phyloP scores from a whole-genome alignment of 1,140 invertebrate genomes.

The Nasonia vitripennis region DNA sequence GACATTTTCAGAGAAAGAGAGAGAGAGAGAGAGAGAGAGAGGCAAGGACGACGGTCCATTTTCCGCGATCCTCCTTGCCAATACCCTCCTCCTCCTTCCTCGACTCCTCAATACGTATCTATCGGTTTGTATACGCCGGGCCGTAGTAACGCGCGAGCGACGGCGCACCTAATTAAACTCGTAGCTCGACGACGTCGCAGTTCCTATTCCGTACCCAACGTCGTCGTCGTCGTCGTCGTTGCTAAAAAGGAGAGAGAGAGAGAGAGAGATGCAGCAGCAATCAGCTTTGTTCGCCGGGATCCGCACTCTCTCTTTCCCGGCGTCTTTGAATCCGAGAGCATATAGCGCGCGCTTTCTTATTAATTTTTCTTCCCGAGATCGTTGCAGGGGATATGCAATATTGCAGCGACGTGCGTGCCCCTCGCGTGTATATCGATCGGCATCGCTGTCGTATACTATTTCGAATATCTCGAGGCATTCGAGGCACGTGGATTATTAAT shows the following conservation, averaged over 20 bases:
- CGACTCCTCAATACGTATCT: conserved; percentile 29
- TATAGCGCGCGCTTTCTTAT: not conserved
- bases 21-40: no score
- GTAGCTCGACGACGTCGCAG: no score
- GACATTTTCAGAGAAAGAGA: not conserved
- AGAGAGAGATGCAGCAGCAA: conserved; percentile 3
- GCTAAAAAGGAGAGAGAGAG: not conserved
- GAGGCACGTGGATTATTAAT: conserved; percentile 17
- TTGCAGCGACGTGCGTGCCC: not conserved
- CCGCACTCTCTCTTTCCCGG: not conserved
- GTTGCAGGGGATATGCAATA: not conserved
- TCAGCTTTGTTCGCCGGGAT: conserved; percentile 27
- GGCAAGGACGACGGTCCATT: conserved; percentile 15
- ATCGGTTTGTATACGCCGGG: conserved; percentile 34
- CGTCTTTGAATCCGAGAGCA: conserved; percentile 1
- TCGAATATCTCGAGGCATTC: no score
- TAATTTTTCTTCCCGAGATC: not conserved
- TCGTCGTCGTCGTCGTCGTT: conserved; percentile 5
- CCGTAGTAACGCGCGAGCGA: conserved; percentile 32
- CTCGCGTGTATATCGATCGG: no score
- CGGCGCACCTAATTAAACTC: conserved; percentile 67
- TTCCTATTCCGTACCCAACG: not conserved
- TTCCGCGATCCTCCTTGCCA: conserved; percentile 2
- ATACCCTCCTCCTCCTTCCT: not conserved
- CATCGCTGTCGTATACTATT: not conserved